Evolutionary conservation across 2,797 vertebrate genomes (phyloP).

Genomic region (Pangasius djambal): DNA sequence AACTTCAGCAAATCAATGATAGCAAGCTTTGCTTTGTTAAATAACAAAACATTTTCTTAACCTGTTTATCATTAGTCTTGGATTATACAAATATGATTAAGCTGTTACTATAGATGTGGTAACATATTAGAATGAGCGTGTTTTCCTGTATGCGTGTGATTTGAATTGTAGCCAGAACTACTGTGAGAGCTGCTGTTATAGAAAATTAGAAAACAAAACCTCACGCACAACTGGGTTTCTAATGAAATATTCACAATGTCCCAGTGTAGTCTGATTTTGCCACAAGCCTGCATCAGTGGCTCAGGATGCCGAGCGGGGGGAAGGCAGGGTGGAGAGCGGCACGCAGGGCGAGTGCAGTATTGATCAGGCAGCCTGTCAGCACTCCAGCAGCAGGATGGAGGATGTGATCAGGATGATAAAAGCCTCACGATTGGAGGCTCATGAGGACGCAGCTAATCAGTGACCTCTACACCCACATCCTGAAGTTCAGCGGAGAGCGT

Average conservation of each 20-base stretch:
- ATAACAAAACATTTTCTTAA: not conserved
- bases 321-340: slow-evolving; percentile 26
- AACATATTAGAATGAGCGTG: not conserved
- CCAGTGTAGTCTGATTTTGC: slow-evolving; percentile 46
- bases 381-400: slow-evolving; percentile 58
- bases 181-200: not conserved
- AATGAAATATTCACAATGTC: slow-evolving; percentile 11
- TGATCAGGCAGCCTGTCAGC: slow-evolving; percentile 63
- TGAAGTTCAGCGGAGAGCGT: slow-evolving; percentile 73
- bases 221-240: not conserved
- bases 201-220: not conserved
- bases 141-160: slow-evolving; percentile 1
- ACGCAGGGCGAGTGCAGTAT: slow-evolving; percentile 52
- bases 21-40: not conserved
- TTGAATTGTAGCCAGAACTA: not conserved
- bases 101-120: not conserved
- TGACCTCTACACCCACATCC: slow-evolving; percentile 73
- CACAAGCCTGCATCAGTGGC: slow-evolving; percentile 31
- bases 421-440: slow-evolving; percentile 65
- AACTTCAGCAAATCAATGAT: not conserved
- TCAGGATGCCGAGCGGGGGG: slow-evolving; percentile 33
- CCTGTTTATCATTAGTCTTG: not conserved
- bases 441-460: slow-evolving; percentile 72
- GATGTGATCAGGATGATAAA: slow-evolving; percentile 62
- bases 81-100: not conserved